Base-by-base conservation (phyloP, 2,888 invertebrate genomes). In the Stenodema calcarata region DNA sequence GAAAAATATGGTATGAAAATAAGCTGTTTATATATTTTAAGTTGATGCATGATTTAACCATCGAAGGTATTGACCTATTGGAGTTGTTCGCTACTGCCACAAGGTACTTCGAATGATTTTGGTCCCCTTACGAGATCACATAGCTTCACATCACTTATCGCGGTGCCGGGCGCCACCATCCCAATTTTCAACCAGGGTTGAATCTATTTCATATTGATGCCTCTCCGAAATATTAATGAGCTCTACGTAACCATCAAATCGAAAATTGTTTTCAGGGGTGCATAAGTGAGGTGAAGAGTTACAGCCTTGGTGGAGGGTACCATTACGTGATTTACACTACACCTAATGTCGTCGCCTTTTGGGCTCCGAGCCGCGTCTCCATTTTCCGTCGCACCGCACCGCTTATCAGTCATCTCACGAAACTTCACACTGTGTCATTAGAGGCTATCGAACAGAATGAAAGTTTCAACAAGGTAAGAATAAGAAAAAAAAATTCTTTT, bases 331-430 rank as follows among this genome's bases (percentile, higher is more conserved):
- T 62, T 62, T 27, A 27, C 62, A 9, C 23, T 11, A n/a, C 23
- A 23, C 27, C 62, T 62, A 62, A 62, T 62, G 62, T 54, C 16
- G 54, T 62, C 62, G 27, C 62, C 62, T 62, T 62, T 23, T 7
- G 35, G 18, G 62, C 23, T 23, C 50, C 35, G n/a, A 6, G 50
- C 50, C 50, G 16, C 50, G 50, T 50, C 50, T 50, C n/a, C 27
- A 62, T 62, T 27, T 62, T 62, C 62, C 11, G 62, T 62, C 62
- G 62, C 62, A 27, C 23, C 27, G 27, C 35, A 4, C 73, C 30
- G 73, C 41, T 78, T 78, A 78, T 78, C 78, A 44, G 78, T 78
- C 78, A 44, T 78, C 78, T 78, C 78, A 78, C 78, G 78, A 44
- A 27, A 14, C 42, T n/a, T 18, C 78, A 9, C 44, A 62, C 62